These are phyloP conservation scores for Drosophila insularis DNA, from an alignment of 1,140 invertebrate species.

Conservation along the genomic window DNA sequence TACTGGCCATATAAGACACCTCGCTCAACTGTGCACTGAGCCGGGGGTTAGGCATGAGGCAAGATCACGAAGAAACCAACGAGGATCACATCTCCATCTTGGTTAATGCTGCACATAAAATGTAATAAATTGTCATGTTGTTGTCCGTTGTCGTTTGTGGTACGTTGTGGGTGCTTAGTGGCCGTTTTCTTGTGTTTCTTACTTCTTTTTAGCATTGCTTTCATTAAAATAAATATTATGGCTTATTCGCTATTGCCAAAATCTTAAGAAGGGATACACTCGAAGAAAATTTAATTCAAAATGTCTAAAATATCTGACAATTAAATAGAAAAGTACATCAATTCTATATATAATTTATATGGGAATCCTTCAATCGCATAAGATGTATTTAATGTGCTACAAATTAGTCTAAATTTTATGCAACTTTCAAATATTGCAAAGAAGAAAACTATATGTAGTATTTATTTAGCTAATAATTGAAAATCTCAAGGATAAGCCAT, in stretches of 20 bases:
- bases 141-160: slow-evolving; percentile 56
- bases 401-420: too few relatives aligned
- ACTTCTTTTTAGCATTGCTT: slow-evolving; percentile 23
- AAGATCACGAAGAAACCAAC: slow-evolving; percentile 48
- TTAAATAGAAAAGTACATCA: too few relatives aligned
- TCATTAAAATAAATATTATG: slow-evolving; percentile 78
- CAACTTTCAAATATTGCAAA: too few relatives aligned
- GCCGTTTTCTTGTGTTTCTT: not conserved
- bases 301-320: too few relatives aligned
- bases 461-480: too few relatives aligned
- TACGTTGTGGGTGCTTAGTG: slow-evolving; percentile 61
- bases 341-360: too few relatives aligned
- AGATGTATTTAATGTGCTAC: too few relatives aligned
- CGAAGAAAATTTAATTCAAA: not conserved
- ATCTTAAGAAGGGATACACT: slow-evolving; percentile 31
- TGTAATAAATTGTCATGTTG: slow-evolving; percentile 70
- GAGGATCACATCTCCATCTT: slow-evolving; percentile 75
- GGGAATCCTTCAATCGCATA: too few relatives aligned
- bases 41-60: slow-evolving; percentile 44
- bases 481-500: too few relatives aligned
- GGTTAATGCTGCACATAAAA: slow-evolving; percentile 73
- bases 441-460: too few relatives aligned
- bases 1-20: slow-evolving; percentile 45
- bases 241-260: slow-evolving; percentile 63
- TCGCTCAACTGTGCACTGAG: slow-evolving; percentile 41